Base-by-base conservation (phyloP, 2,113 vertebrate genomes). In the Salvelinus alpinus region DNA sequence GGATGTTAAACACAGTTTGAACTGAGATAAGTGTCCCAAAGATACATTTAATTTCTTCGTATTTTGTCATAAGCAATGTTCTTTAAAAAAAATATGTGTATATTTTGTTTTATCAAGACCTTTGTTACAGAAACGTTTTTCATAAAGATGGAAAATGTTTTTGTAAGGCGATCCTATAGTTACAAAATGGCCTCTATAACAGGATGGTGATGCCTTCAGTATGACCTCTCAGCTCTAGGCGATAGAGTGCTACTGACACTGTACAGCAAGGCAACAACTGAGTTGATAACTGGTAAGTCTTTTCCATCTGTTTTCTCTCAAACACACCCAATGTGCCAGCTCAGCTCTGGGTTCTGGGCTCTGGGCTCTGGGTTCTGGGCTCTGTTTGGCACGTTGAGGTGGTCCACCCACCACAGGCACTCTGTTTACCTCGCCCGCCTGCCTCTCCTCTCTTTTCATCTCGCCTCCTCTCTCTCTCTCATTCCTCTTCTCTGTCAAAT, bases 391-490 rank as follows among this genome's bases (percentile, higher is more conserved):
- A 54, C 16, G 51, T 16, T 54, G 51, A 54, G 51, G n/a, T 14
- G n/a, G 12, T 44, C 44, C 38, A 24, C 31, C 62, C 60, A 48
- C 72, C n/a, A 11, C 62, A 74, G n/a, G 59, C 72, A 47, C 64
- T 22, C 64, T 73, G 72, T 64, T 64, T 64, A 64, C 59, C 59
- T 81, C 38, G 31, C 64, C 67, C 38, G 31, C 64, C 67, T 54
- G 5, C 31, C 51, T 24, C 27, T 38, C 75, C 27, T 14, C 57
- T 64, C 14, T 18, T 18, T 54, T 54, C 51, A 3, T 54, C 51
- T 54, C 1, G 16, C 51, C 3, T 54, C 64, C 76, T 25, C 57
- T 12, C 22, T 71, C 4, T 60, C 67, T 47, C 24, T 11, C 64
- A 54, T 24, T 14, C 64, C 22, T 73, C 29, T 71, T 57, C 70